Conservation (phyloP, 2,888 invertebrate genomes). For the Darwinula stevensoni region DNA sequence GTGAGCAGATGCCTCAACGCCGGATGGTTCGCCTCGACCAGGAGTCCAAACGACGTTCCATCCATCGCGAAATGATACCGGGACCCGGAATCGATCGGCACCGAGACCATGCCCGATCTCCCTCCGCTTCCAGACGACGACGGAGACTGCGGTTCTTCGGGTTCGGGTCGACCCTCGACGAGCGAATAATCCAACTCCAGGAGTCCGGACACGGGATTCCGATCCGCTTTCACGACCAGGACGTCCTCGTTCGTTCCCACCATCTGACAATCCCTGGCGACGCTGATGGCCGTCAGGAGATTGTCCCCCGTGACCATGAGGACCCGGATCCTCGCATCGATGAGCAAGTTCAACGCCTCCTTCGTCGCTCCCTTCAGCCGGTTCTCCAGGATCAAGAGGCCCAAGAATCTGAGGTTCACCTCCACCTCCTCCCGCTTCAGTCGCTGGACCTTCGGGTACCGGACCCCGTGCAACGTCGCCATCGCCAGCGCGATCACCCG, state of each 20-base stretch:
- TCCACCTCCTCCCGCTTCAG: not conserved
- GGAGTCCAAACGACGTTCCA: constrained; percentile 29
- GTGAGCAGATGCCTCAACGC: not conserved
- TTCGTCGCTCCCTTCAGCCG: constrained; percentile 63
- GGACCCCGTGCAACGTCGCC: constrained; percentile 26
- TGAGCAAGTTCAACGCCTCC: constrained; percentile 43
- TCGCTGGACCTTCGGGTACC: not conserved
- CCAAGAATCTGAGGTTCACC: not conserved
- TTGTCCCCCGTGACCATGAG: constrained; percentile 69
- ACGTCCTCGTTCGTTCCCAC: constrained; percentile 27
- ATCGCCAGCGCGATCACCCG: constrained; percentile 59
- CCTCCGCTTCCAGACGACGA: no score
- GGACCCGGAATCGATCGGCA: not conserved
- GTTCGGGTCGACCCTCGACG: not conserved
- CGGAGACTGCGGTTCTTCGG: no score
- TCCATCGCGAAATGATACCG: constrained; percentile 21
- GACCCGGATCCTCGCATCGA: constrained; percentile 54
- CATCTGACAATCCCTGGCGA: constrained; percentile 69
- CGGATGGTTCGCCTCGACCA: not conserved
- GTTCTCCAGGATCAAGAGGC: constrained; percentile 74
- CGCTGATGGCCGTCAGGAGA: constrained; percentile 68
- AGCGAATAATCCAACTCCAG: not conserved
- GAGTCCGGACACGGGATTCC: not conserved
- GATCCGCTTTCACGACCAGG: constrained; percentile 15
- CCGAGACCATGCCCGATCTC: not conserved